Conservation (phyloP, 2,888 invertebrate genomes). For the Drosophila nr. medialis region DNA sequence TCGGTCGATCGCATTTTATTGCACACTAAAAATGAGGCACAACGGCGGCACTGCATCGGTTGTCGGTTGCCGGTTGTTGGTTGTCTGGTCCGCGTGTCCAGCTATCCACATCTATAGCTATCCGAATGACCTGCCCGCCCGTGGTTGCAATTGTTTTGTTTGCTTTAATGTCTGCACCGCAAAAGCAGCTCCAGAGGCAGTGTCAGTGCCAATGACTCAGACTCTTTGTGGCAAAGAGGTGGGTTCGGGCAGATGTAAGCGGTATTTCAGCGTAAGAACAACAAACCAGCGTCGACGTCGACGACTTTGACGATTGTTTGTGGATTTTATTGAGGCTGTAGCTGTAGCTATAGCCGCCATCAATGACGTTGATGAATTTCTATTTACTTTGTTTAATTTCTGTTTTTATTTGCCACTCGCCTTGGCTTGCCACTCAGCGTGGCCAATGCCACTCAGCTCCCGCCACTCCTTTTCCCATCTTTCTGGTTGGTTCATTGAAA, state of each 20-base stretch:
- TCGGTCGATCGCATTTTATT: conserved; percentile 67
- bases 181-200: conserved; percentile 27
- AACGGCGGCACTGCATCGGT: conserved; percentile 23
- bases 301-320: conserved; percentile 59
- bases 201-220: conserved; percentile 16
- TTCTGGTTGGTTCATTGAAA: conserved; percentile 28
- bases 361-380: conserved; percentile 80
- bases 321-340: conserved; percentile 71
- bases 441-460: conserved; percentile 6
- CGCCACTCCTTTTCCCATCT: background rate
- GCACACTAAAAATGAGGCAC: conserved; percentile 72
- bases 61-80: background rate
- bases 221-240: background rate
- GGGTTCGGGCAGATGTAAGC: conserved; percentile 12
- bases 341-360: conserved; percentile 26
- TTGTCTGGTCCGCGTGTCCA: conserved; percentile 28
- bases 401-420: conserved; percentile 80
- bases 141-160: conserved; percentile 70
- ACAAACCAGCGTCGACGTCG: conserved; percentile 49
- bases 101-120: conserved; percentile 25
- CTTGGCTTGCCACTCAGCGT: conserved; percentile 61
- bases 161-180: conserved; percentile 66
- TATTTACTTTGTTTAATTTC: conserved; percentile 80
- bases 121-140: conserved; percentile 39
- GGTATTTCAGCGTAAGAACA: conserved; percentile 37